Conservation (phyloP, 2,797 vertebrate genomes). For the Pseudochaenichthys georgianus region DNA sequence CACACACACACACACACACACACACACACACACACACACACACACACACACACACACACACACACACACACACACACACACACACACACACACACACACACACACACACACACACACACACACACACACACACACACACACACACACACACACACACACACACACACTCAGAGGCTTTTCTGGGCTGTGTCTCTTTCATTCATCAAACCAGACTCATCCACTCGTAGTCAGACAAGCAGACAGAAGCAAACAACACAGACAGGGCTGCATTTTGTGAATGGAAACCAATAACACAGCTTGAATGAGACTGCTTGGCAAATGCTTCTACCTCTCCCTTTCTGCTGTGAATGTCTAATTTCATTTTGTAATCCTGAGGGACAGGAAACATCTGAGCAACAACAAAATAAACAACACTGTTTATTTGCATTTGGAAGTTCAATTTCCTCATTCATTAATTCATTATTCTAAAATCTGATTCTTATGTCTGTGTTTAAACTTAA, state of each 20-base stretch:
- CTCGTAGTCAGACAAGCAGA: conserved; percentile 42
- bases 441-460: not conserved
- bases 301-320: conserved; percentile 33
- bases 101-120: not conserved
- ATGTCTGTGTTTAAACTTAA: conserved; percentile 7
- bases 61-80: conserved; percentile 13
- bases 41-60: conserved; percentile 6
- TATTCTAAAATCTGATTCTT: not conserved
- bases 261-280: conserved; percentile 56
- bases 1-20: no score
- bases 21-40: not conserved
- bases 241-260: conserved; percentile 43
- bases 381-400: not conserved
- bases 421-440: conserved; percentile 9
- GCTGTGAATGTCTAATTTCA: conserved; percentile 12
- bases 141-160: conserved; percentile 10
- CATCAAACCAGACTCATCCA: conserved; percentile 46
- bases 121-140: conserved; percentile 6
- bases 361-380: conserved; percentile 13
- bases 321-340: conserved; percentile 15
- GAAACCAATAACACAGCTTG: conserved; percentile 33
- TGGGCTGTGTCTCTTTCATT: conserved; percentile 42
- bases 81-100: conserved; percentile 10
- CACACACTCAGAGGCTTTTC: conserved; percentile 13
- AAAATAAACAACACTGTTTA: conserved; percentile 1